These are phyloP conservation scores for Scolopax bukidnonensis DNA, from an alignment of 2,797 vertebrate genomes.

Conservation along the genomic window DNA sequence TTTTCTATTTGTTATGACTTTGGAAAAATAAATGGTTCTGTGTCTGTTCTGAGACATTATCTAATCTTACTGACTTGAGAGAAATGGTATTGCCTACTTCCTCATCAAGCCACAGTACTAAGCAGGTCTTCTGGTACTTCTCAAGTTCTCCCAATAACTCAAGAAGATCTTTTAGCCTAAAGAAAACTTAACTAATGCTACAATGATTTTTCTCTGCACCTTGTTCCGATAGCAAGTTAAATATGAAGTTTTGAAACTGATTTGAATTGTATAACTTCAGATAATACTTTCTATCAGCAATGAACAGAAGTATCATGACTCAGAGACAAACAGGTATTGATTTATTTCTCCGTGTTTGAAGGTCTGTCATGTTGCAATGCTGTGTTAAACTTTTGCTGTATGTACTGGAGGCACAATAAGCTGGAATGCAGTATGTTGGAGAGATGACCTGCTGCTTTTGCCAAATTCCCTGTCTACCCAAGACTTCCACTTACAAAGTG, in stretches of 20 bases:
- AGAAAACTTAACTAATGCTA: not conserved
- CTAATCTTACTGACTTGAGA: not conserved
- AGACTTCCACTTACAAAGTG: not conserved
- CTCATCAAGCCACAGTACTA: not conserved
- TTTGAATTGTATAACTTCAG: not conserved
- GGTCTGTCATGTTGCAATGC: not conserved
- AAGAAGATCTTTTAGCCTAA: not conserved
- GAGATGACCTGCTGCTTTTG: not conserved
- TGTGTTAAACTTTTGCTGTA: not conserved
- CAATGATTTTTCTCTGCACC: not conserved
- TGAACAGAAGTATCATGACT: not conserved
- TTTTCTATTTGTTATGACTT: not conserved
- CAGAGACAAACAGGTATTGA: not conserved
- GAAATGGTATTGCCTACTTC: not conserved
- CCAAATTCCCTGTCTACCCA: not conserved
- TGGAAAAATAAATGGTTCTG: not conserved
- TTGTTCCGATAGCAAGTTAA: not conserved
- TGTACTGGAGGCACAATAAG: not conserved
- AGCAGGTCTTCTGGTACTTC: not conserved
- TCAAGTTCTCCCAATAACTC: not conserved
- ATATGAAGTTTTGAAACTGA: not conserved
- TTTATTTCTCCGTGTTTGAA: not conserved
- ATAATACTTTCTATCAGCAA: not conserved
- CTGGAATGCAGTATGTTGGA: not conserved
- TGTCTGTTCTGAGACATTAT: not conserved